Percentiles rank a stretch among this genome's conserved stretches.
These are phyloP conservation scores for Drosophila neoperkinsi DNA, from an alignment of 2,888 invertebrate species.

Conservation along the genomic window DNA sequence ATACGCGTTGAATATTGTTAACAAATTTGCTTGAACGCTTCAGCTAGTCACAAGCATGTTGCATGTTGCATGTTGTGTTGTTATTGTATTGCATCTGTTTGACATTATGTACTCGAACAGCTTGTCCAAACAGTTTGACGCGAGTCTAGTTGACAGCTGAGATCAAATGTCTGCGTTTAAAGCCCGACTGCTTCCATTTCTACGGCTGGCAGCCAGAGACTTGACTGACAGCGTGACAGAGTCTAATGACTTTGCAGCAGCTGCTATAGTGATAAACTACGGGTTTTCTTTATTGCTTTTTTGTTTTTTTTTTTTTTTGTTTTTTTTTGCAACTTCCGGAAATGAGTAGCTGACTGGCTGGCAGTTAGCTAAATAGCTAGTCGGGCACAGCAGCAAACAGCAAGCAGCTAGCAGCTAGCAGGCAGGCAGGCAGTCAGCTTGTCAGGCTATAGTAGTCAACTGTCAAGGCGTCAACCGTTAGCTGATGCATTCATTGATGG, in stretches of 20 bases:
- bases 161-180: constrained; percentile 68
- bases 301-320: neutral
- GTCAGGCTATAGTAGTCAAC: constrained; percentile 34
- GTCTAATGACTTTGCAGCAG: constrained; percentile 70
- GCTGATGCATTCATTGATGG: constrained; percentile 67
- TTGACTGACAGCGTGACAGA: constrained; percentile 47
- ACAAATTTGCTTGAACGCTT: constrained; percentile 3
- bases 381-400: neutral
- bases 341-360: constrained; percentile 63
- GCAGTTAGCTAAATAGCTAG: constrained; percentile 52
- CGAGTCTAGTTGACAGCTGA: constrained; percentile 64
- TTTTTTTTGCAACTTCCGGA: constrained; percentile 61
- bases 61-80: constrained; percentile 23
- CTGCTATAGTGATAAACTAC: constrained; percentile 66
- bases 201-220: neutral
- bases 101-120: constrained; percentile 60
- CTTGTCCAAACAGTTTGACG: constrained; percentile 65
- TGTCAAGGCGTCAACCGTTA: constrained; percentile 57
- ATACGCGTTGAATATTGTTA: neutral
- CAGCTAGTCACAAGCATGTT: neutral
- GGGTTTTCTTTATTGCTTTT: neutral
- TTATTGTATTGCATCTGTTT: constrained; percentile 47
- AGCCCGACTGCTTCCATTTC: constrained; percentile 22
- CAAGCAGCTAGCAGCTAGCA: neutral
- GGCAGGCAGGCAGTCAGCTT: constrained; percentile 27